phyloP scores from a whole-genome alignment of 2,797 vertebrate species.

The Ataeniobius toweri region DNA sequence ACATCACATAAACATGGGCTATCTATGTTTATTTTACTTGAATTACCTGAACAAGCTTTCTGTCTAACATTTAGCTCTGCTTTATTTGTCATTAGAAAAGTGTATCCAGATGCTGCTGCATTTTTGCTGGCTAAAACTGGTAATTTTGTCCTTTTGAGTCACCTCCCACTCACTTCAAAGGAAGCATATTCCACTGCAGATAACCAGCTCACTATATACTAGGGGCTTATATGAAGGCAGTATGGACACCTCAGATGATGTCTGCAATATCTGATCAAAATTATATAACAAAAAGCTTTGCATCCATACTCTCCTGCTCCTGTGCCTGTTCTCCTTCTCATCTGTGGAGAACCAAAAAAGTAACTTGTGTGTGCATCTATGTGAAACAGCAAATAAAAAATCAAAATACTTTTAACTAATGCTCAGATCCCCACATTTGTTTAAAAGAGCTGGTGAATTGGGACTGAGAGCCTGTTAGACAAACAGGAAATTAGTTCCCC shows the following conservation, averaged over 20 bases:
- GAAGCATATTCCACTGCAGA: background rate
- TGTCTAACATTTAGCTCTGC: background rate
- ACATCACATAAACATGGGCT: background rate
- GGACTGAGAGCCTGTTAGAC: too few relatives aligned
- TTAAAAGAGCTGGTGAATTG: background rate
- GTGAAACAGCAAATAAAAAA: background rate
- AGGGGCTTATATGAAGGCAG: too few relatives aligned
- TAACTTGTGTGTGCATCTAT: background rate
- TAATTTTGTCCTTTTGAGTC: background rate
- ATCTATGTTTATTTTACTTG: background rate
- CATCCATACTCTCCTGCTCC: background rate
- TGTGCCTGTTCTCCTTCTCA: background rate
- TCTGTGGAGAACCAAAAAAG: background rate
- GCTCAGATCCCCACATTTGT: background rate
- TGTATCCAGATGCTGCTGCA: background rate
- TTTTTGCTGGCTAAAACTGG: background rate
- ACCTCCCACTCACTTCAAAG: background rate
- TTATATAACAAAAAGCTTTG: background rate
- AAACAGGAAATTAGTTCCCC: too few relatives aligned
- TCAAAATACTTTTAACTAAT: too few relatives aligned
- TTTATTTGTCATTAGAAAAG: background rate
- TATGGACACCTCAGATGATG: too few relatives aligned
- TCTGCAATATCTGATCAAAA: background rate
- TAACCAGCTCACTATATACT: too few relatives aligned
- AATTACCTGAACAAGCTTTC: background rate